Evolutionary conservation across 2,113 vertebrate species (phyloP), one percentile per base, ranked within the genome.

Genomic region (Vicugna pacos): DNA sequence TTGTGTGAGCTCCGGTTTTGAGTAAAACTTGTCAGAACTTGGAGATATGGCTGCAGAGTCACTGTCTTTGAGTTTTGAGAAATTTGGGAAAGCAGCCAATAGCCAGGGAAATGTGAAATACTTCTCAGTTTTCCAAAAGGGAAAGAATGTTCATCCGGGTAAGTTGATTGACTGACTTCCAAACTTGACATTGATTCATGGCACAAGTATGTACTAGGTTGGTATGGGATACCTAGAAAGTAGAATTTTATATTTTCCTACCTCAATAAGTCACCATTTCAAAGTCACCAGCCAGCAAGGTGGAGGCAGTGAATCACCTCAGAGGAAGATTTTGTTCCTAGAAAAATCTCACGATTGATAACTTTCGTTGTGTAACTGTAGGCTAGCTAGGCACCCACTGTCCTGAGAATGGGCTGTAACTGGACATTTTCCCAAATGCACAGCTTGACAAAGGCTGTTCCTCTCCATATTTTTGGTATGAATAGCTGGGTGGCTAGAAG

Each of bases 41-140:
- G n/a, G 54, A 64, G 46, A 75, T 54, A n/a, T 15, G 88, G 67
- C 5, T 87, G 52, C 38, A 90, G 56, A 94, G 86, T 72, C 60
- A 85, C 48, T 56, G 72, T 72, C 94, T 8, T 2, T 13, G 81
- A 93, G 91, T 94, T 97, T 89, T 86, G 95, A 97, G 89, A 96
- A 97, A 83, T 79, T 86, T 93, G 73, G 75, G 89, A 58, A 80
- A 93, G 79, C 13, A 72, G 92, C 91, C 93, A 94, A 54, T 22
- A 94, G 9, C 62, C 64, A 87, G 73, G 64, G 64, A 97, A 79
- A 81, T 84, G 52, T 76, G 91, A 96, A 95, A 89, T 93, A 64
- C 76, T 76, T 89, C 75, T 96, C 65, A 26, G 46, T 90, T 96
- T 94, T 96, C 93, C 91, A 81, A 94, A 73, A 76, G 35, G 62